phyloP scores from a whole-genome alignment of 2,113 vertebrate genomes.

The Natator depressus region DNA sequence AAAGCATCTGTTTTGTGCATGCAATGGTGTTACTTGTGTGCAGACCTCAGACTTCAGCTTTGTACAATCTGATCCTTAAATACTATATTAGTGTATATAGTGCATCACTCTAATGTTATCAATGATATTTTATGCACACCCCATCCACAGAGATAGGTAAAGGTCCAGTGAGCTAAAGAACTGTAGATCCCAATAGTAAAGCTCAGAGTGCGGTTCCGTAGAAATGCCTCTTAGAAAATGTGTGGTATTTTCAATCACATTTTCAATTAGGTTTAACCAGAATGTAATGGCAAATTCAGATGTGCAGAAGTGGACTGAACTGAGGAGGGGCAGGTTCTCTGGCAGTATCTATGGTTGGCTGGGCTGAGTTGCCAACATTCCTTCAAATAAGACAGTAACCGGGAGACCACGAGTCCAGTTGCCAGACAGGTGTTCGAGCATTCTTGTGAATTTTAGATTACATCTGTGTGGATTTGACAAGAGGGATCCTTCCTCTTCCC shows the following conservation, averaged over 20 bases:
- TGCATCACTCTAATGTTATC: background rate
- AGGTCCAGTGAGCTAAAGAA: background rate
- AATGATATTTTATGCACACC: background rate
- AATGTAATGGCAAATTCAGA: background rate
- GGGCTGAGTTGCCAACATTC: background rate
- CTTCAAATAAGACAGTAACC: background rate
- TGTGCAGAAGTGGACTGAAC: background rate
- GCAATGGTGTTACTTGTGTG: background rate
- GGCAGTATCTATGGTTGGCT: background rate
- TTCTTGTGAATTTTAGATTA: slow-evolving; percentile 6
- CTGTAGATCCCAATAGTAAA: background rate
- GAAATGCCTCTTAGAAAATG: background rate
- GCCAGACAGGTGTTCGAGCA: slow-evolving; percentile 13
- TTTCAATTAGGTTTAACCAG: background rate
- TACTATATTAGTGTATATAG: background rate
- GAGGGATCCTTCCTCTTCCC: background rate
- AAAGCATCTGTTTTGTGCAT: background rate
- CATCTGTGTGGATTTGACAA: background rate
- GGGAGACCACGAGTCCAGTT: background rate
- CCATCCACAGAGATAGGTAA: background rate
- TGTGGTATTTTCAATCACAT: background rate
- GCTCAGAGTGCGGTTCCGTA: background rate
- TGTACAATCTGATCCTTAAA: background rate
- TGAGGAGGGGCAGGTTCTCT: background rate
- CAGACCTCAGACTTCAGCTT: background rate